phyloP scores from a whole-genome alignment of 2,888 invertebrate species.

The Ennomos fuscantarius region DNA sequence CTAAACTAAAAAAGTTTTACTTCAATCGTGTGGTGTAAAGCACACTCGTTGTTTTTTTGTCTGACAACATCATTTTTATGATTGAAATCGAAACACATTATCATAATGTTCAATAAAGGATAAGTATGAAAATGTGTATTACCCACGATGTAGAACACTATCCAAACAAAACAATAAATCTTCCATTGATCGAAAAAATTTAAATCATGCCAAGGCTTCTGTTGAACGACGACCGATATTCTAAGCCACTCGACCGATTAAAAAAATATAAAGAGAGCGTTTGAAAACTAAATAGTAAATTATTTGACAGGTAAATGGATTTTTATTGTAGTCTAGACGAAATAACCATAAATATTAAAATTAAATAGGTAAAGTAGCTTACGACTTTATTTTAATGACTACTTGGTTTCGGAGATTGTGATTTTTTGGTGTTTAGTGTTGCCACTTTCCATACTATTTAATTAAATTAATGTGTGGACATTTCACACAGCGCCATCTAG shows the following conservation, averaged over 20 bases:
- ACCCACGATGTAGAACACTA: conserved; percentile 21
- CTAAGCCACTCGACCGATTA: conserved; percentile 36
- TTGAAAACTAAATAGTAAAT: conserved; percentile 20
- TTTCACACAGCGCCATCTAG: too few relatives aligned
- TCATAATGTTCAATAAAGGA: conserved; percentile 20
- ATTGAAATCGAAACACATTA: conserved; percentile 9
- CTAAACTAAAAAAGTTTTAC: too few relatives aligned
- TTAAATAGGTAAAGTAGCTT: too few relatives aligned
- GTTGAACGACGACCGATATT: conserved; percentile 19
- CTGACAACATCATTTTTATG: conserved; percentile 12
- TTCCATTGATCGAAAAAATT: conserved; percentile 35
- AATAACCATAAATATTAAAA: too few relatives aligned
- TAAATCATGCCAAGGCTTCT: conserved; percentile 33
- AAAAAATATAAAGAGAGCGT: conserved; percentile 19
- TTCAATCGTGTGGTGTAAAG: too few relatives aligned
- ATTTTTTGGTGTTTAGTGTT: too few relatives aligned
- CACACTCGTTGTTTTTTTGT: too few relatives aligned
- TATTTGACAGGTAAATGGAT: conserved; percentile 16
- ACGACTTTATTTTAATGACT: too few relatives aligned
- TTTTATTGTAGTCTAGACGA: too few relatives aligned
- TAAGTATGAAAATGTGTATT: conserved; percentile 24
- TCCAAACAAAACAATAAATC: conserved; percentile 39
- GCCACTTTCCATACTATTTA: too few relatives aligned
- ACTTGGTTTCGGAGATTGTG: too few relatives aligned
- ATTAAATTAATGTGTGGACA: too few relatives aligned